phyloP scores from a whole-genome alignment of 2,113 vertebrate species.

The Microtus pennsylvanicus region DNA sequence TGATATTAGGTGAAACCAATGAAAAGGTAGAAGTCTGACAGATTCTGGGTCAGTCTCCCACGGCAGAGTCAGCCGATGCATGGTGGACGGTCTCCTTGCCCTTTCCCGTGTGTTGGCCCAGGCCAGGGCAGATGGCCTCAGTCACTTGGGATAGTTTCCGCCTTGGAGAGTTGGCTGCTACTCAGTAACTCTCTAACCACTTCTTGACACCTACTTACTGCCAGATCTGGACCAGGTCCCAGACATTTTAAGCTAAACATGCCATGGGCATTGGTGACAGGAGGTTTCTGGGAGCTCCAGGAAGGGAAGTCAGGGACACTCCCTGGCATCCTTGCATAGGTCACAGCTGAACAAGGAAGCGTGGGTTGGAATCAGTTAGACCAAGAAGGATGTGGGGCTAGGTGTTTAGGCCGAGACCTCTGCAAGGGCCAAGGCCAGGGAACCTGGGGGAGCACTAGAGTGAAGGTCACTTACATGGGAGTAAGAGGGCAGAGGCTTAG shows the following conservation, averaged over 20 bases:
- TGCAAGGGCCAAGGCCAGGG: background rate
- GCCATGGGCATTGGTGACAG: background rate
- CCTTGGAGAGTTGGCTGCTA: background rate
- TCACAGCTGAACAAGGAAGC: background rate
- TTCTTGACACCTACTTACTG: background rate
- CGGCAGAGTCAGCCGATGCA: accelerated
- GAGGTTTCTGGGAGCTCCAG: background rate
- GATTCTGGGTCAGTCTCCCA: background rate
- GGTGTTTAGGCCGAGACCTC: background rate
- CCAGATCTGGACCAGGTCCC: constrained; percentile 21
- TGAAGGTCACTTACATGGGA: background rate
- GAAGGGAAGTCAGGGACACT: background rate
- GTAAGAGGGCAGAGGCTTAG: background rate
- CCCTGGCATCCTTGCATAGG: background rate
- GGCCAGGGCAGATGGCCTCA: background rate
- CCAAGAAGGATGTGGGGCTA: background rate
- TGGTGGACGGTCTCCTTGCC: too few relatives aligned
- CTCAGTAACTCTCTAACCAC: background rate
- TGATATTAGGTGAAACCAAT: background rate
- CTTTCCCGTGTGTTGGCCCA: background rate
- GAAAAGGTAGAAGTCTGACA: background rate
- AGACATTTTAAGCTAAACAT: background rate
- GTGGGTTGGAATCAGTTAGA: background rate
- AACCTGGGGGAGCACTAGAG: background rate
- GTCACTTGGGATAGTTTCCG: background rate